Percentiles rank a stretch among this genome's conserved stretches.
Conservation (phyloP, 2,888 invertebrate species). For the Lepidocyrtoides sp. region DNA sequence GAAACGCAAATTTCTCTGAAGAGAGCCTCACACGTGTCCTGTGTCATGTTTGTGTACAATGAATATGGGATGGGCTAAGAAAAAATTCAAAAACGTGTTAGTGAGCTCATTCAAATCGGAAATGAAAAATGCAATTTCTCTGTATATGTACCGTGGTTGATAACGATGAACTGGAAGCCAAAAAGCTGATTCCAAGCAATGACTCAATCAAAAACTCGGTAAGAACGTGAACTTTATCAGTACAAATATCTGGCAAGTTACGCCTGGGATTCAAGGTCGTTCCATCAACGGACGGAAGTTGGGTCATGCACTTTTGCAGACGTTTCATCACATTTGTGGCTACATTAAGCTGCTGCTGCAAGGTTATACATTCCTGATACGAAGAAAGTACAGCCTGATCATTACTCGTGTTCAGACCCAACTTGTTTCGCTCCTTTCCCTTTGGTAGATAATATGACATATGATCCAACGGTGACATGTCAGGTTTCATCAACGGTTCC, state of each 20-base stretch:
- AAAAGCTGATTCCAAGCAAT: conserved; percentile 88
- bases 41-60: conserved; percentile 87
- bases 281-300: conserved; percentile 50
- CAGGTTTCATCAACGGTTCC: conserved; percentile 92
- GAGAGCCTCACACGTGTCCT: conserved; percentile 89
- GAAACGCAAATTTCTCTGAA: conserved; percentile 92
- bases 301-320: conserved; percentile 89
- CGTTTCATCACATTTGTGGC: conserved; percentile 92
- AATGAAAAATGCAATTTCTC: too few relatives aligned
- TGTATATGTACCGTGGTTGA: conserved; percentile 68
- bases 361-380: conserved; percentile 93
- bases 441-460: conserved; percentile 93
- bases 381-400: conserved; percentile 88
- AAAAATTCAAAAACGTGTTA: conserved; percentile 66
- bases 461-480: conserved; percentile 93
- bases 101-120: not conserved
- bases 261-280: conserved; percentile 54
- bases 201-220: conserved; percentile 94
- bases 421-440: conserved; percentile 89
- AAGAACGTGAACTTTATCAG: conserved; percentile 94
- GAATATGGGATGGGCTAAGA: conserved; percentile 82
- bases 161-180: conserved; percentile 76
- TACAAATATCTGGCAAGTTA: conserved; percentile 89
- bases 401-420: conserved; percentile 88
- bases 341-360: conserved; percentile 96